Conservation (phyloP, 23 tunicate species). For the Ciona savignyi region DNA sequence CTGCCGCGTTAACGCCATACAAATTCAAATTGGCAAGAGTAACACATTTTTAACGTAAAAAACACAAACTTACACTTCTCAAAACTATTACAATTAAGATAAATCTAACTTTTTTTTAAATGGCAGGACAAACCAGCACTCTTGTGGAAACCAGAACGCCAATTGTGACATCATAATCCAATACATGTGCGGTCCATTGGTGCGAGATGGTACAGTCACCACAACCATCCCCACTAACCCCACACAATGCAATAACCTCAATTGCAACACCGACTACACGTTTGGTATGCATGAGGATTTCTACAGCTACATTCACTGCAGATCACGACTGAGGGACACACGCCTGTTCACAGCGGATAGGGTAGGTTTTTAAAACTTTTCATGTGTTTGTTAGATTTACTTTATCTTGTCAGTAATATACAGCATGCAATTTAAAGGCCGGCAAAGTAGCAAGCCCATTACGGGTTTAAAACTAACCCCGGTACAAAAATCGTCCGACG, state of each 20-base stretch:
- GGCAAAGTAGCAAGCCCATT: too few species aligned
- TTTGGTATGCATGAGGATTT: conserved; percentile 86
- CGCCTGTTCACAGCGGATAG: conserved; percentile 66
- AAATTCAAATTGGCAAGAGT: too few species aligned
- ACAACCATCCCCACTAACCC: conserved; percentile 55
- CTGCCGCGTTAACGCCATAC: too few species aligned
- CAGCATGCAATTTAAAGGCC: too few species aligned
- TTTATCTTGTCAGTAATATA: too few species aligned
- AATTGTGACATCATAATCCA: conserved; percentile 76
- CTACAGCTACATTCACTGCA: conserved; percentile 50
- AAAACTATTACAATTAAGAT: too few species aligned
- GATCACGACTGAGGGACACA: conserved; percentile 38
- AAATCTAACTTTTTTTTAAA: too few species aligned
- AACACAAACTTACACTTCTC: too few species aligned
- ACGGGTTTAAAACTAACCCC: too few species aligned
- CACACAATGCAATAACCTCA: conserved; percentile 32
- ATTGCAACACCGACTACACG: conserved; percentile 44
- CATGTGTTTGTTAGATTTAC: background rate
- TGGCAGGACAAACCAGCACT: conserved; percentile 95
- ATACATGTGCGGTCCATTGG: conserved; percentile 65
- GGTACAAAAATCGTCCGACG: too few species aligned
- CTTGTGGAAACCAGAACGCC: conserved; percentile 79
- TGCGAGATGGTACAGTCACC: conserved; percentile 79
- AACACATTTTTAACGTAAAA: too few species aligned
- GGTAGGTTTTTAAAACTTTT: conserved; percentile 28